A percentile compares a stretch with the other conserved stretches of the same genome.
Evolutionary conservation across 2,888 invertebrate species (phyloP).

Genomic region (Tenthredo livida): DNA sequence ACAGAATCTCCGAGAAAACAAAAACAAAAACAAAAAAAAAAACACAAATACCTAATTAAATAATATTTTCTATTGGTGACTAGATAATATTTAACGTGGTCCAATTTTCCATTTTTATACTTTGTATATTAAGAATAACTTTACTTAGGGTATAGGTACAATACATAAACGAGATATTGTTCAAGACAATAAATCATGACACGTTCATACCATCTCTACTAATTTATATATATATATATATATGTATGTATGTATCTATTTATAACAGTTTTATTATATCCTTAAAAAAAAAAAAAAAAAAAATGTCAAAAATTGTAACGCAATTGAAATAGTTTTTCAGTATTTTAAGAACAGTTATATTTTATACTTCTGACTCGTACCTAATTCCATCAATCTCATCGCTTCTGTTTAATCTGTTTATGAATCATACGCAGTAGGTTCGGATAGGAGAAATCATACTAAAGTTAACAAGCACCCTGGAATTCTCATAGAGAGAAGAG

Average conservation of each 20-base stretch:
- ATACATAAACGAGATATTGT: conserved; percentile 7
- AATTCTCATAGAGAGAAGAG: too few species aligned
- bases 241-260: too few species aligned
- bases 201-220: neutral
- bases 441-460: neutral
- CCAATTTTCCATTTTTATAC: conserved; percentile 17
- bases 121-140: conserved; percentile 18
- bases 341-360: neutral
- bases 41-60: too few species aligned
- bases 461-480: too few species aligned
- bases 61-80: neutral
- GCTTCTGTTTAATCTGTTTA: neutral
- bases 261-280: too few species aligned
- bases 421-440: neutral
- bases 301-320: neutral
- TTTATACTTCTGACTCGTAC: neutral
- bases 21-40: too few species aligned
- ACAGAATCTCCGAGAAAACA: conserved; percentile 4
- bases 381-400: neutral
- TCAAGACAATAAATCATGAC: neutral
- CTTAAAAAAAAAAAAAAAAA: neutral
- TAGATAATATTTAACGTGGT: neutral
- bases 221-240: too few species aligned
- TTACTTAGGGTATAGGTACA: neutral
- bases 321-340: neutral